A percentile compares a stretch with the other conserved stretches of the same genome.
These are phyloP conservation scores for Koerneria pararmatus DNA, from an alignment of 2,888 invertebrate species.

Conservation along the genomic window DNA sequence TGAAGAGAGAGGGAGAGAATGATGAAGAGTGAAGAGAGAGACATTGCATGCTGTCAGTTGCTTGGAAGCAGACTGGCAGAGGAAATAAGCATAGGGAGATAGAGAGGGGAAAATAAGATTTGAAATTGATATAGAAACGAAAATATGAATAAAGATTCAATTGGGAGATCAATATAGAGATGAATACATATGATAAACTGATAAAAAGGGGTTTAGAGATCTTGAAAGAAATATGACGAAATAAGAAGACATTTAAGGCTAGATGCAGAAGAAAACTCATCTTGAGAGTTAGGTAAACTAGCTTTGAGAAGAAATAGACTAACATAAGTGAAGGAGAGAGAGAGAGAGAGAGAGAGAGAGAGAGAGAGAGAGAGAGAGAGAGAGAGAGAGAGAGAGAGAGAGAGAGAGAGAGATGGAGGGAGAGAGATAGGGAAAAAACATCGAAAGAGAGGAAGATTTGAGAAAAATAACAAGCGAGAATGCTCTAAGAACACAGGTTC, in stretches of 20 bases:
- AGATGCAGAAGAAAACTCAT: background rate
- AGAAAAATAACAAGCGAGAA: no score
- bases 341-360: constrained; percentile 5
- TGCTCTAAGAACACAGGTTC: no score
- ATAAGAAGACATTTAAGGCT: background rate
- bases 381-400: constrained; percentile 4
- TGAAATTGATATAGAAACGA: background rate
- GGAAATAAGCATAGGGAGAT: constrained; percentile 7
- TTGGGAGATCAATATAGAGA: background rate
- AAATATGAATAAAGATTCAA: background rate
- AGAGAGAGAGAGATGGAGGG: background rate
- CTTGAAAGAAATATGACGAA: background rate
- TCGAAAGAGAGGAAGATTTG: no score
- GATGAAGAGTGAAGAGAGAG: background rate
- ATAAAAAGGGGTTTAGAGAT: constrained; percentile 2
- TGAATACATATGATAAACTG: background rate
- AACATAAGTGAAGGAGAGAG: background rate
- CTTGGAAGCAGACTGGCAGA: background rate
- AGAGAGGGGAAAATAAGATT: background rate
- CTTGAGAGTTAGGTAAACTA: no score
- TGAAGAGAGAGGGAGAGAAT: background rate
- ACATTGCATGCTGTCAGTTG: background rate
- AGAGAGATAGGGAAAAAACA: constrained; percentile 9
- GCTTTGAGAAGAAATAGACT: background rate
- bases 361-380: constrained; percentile 7